Evolutionary conservation across 2,797 vertebrate species (phyloP), one percentile per base, ranked within the genome.

Genomic region (Argyrosomus regius): DNA sequence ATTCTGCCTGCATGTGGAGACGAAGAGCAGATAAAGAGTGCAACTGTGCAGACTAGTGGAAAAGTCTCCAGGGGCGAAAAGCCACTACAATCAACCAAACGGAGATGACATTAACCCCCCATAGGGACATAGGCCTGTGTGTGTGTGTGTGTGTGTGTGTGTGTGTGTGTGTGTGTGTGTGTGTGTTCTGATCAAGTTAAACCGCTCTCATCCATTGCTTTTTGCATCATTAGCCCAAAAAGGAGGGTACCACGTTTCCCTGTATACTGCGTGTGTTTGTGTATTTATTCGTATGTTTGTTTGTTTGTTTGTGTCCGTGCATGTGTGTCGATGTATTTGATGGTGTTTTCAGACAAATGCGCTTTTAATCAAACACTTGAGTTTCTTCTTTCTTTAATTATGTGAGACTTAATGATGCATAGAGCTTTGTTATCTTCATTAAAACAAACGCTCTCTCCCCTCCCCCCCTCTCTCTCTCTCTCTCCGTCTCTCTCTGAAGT

Each of bases 341-440:
- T 73, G n/a, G 71, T 67, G 45, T 79, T 83, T 83, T 84, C 77
- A 89, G 80, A 86, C 80, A 88, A 88, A 87, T 61, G 58, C 84
- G 75, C 82, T 88, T 91, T 91, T 94, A 93, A 93, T 92, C 92
- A 93, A 93, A 92, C 87, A 85, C 85, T 90, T 72, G 58, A 86
- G 86, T 87, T 87, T 91, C 81, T 72, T 87, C 87, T 85, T 84
- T 77, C 86, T 92, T 93, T 94, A 95, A 94, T 95, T 95, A 94
- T 84, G 88, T 76, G 86, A 58, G 80, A 83, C 75, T 72, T 94
- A 94, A 94, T 92, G 92, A 90, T 75, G 88, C 91, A 48, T 54
- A 26, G 31, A 86, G 74, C 78, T 80, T 83, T 81, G 81, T 82
- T 87, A 88, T 86, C 84, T 93, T 92, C 89, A 90, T 92, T 93